Conservation (phyloP, 2,113 vertebrate species). For the Bujurquina vittata region DNA sequence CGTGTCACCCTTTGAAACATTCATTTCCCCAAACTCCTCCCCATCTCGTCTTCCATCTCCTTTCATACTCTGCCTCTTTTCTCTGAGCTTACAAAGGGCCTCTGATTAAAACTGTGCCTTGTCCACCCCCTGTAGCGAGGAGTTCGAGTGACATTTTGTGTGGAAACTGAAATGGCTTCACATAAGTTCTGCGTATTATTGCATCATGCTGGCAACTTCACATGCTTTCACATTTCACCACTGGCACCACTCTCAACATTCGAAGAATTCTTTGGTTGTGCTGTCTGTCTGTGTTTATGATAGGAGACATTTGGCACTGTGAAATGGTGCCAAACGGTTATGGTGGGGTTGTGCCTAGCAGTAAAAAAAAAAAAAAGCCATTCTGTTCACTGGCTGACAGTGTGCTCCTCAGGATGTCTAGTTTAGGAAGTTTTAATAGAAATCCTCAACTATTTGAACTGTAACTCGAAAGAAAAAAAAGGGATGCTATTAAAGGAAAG, state of each 20-base stretch:
- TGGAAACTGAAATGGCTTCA: slow-evolving; percentile 38
- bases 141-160: slow-evolving; percentile 30
- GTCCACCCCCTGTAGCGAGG: slow-evolving; percentile 53
- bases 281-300: slow-evolving; percentile 7
- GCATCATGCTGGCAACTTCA: slow-evolving; percentile 2
- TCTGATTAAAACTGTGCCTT: slow-evolving; percentile 57
- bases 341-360: neutral
- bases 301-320: slow-evolving; percentile 2
- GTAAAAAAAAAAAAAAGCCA: neutral
- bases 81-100: slow-evolving; percentile 51
- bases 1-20: slow-evolving; percentile 50
- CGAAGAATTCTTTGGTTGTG: neutral
- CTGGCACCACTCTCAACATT: neutral
- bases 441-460: slow-evolving; percentile 1
- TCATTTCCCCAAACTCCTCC: slow-evolving; percentile 50
- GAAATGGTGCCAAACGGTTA: neutral
- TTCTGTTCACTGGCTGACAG: neutral
- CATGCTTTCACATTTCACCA: slow-evolving; percentile 26
- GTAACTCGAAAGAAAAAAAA: neutral
- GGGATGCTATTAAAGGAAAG: neutral
- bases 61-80: slow-evolving; percentile 39
- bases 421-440: slow-evolving; percentile 9
- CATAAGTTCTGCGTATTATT: neutral
- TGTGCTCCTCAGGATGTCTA: neutral
- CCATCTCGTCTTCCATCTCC: slow-evolving; percentile 22